Percentiles rank a stretch among this genome's conserved stretches.
Conservation (phyloP, 2,888 invertebrate genomes). For the Chelonus formosanus region DNA sequence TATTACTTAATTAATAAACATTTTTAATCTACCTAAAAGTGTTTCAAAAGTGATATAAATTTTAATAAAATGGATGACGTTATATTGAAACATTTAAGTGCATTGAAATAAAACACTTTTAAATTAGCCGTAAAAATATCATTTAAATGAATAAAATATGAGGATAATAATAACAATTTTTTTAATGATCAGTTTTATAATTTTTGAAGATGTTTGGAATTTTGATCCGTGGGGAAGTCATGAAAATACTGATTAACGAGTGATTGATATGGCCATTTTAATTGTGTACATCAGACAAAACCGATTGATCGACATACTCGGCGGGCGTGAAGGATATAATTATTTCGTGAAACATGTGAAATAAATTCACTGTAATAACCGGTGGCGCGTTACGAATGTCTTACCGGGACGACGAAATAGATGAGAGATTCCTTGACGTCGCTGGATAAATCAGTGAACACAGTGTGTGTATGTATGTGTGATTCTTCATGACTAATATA, state of each 20-base stretch:
- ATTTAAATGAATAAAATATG: no score
- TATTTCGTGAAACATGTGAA: conserved; percentile 34
- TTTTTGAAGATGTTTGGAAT: no score
- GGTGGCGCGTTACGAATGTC: conserved; percentile 40
- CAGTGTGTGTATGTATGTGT: conserved; percentile 5
- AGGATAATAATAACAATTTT: no score
- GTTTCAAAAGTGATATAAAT: no score
- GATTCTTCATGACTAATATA: conserved; percentile 17
- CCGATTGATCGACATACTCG: conserved; percentile 26
- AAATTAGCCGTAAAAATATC: no score
- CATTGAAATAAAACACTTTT: no score
- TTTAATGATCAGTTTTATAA: no score
- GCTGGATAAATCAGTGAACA: conserved; percentile 38
- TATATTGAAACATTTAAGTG: no score
- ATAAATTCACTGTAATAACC: conserved; percentile 42
- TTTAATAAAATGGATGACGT: no score
- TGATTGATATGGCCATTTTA: conserved; percentile 29
- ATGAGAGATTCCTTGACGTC: conserved; percentile 44
- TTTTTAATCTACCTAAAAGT: no score
- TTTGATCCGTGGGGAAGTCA: not conserved
- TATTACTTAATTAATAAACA: no score
- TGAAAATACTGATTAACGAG: conserved; percentile 29
- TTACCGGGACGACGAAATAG: conserved; percentile 39
- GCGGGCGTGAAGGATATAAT: conserved; percentile 30
- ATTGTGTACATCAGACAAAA: conserved; percentile 18